phyloP scores from a whole-genome alignment of 2,888 invertebrate species.

The Caenorhabditis virilis region DNA sequence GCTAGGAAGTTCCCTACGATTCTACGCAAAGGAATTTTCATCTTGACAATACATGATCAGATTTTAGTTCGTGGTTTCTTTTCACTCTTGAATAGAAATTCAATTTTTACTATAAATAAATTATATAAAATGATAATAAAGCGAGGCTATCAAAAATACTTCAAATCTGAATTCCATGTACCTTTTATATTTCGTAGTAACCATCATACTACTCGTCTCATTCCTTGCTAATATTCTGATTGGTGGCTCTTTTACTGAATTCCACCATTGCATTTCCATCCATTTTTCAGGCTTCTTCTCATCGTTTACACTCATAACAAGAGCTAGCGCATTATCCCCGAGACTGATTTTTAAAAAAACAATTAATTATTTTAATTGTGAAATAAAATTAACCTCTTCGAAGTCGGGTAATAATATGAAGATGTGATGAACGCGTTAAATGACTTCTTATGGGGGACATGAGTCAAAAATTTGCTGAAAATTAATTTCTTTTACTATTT shows the following conservation, averaged over 20 bases:
- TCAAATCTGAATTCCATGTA: too few relatives aligned
- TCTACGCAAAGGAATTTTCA: too few relatives aligned
- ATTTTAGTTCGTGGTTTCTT: too few relatives aligned
- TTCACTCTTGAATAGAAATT: too few relatives aligned
- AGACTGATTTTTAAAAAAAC: conserved; percentile 3
- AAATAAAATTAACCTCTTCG: conserved; percentile 8
- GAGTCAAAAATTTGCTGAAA: neutral
- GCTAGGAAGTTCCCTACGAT: too few relatives aligned
- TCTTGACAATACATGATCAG: too few relatives aligned
- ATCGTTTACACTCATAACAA: conserved; percentile 11
- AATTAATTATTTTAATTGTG: too few relatives aligned
- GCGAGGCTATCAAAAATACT: neutral
- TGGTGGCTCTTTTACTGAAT: neutral
- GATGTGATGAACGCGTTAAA: conserved; percentile 30
- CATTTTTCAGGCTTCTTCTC: neutral
- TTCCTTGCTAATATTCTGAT: neutral
- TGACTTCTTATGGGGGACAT: neutral
- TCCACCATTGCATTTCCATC: conserved; percentile 9
- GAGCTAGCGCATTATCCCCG: conserved; percentile 28
- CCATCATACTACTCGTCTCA: conserved; percentile 15
- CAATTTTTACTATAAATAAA: too few relatives aligned
- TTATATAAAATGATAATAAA: too few relatives aligned
- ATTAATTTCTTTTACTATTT: too few relatives aligned
- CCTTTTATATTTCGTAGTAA: conserved; percentile 17
- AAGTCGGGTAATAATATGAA: conserved; percentile 28